phyloP scores from a whole-genome alignment of 2,797 vertebrate genomes.

The Oreonectes daqikongensis region DNA sequence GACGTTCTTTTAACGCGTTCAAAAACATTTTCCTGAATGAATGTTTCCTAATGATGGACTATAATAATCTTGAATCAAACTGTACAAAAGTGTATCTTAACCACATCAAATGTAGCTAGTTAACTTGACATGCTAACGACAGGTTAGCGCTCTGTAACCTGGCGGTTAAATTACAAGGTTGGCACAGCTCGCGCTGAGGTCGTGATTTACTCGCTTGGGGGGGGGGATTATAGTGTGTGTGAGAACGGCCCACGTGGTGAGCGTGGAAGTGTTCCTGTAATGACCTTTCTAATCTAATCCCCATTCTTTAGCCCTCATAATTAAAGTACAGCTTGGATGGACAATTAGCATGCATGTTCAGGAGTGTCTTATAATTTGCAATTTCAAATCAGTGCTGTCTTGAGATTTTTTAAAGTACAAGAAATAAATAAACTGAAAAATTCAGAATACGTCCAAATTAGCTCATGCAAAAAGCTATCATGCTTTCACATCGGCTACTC shows the following conservation, averaged over 20 bases:
- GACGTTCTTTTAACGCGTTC: too few species aligned
- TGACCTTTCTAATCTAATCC: conserved; percentile 35
- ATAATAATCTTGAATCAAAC: not conserved
- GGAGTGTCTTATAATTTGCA: not conserved
- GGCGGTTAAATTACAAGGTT: conserved; percentile 51
- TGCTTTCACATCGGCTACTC: not conserved
- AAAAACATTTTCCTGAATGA: not conserved
- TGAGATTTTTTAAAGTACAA: not conserved
- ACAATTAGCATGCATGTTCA: not conserved
- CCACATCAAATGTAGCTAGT: not conserved
- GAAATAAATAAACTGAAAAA: not conserved
- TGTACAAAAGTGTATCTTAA: not conserved
- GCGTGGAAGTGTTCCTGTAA: conserved; percentile 4
- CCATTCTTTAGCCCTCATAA: conserved; percentile 18
- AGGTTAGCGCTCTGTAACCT: conserved; percentile 47
- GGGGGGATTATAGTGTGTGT: conserved; percentile 48
- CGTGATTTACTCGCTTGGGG: conserved; percentile 44
- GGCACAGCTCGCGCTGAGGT: conserved; percentile 32
- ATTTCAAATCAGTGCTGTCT: not conserved
- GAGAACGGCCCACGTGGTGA: conserved; percentile 24
- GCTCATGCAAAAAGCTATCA: not conserved
- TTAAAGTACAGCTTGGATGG: not conserved
- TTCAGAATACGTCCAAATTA: too few species aligned
- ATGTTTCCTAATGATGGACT: not conserved
- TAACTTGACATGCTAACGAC: not conserved